Evolutionary conservation across 1,140 invertebrate genomes (phyloP).

Genomic region (Eupeodes corollae): DNA sequence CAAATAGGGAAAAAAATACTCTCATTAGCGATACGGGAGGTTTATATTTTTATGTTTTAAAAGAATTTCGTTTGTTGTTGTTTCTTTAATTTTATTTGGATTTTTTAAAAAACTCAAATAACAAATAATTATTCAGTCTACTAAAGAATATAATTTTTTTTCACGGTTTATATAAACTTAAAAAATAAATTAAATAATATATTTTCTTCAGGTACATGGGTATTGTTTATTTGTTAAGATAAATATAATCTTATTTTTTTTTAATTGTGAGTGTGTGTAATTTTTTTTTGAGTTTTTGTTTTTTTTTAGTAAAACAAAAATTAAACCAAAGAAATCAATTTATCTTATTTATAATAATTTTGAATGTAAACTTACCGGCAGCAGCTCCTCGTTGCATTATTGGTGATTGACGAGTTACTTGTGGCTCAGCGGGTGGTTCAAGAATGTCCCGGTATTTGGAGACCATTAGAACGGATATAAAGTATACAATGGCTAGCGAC

Average conservation of each 20-base stretch:
- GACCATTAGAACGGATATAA: conserved; percentile 99
- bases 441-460: conserved; percentile 98
- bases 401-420: conserved; percentile 33
- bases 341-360: neutral
- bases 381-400: conserved; percentile 25
- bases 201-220: no score
- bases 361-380: conserved; percentile 26
- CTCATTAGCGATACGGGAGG: neutral
- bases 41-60: neutral
- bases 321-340: neutral
- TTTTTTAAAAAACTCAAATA: no score
- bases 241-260: no score
- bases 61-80: conserved; percentile 1
- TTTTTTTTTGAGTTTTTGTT: no score
- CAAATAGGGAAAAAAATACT: conserved; percentile 14
- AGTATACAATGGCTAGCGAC: conserved; percentile 96
- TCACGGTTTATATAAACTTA: no score
- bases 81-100: no score
- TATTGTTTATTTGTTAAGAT: no score
- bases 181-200: no score
- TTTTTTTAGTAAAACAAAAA: no score
- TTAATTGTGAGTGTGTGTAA: no score
- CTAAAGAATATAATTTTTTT: no score
- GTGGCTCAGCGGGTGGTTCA: conserved; percentile 63
- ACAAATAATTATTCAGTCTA: no score